Percentiles rank a stretch among this genome's conserved stretches.
Evolutionary conservation across 2,113 vertebrate genomes (phyloP).

Genomic region (Centropus unirufus): DNA sequence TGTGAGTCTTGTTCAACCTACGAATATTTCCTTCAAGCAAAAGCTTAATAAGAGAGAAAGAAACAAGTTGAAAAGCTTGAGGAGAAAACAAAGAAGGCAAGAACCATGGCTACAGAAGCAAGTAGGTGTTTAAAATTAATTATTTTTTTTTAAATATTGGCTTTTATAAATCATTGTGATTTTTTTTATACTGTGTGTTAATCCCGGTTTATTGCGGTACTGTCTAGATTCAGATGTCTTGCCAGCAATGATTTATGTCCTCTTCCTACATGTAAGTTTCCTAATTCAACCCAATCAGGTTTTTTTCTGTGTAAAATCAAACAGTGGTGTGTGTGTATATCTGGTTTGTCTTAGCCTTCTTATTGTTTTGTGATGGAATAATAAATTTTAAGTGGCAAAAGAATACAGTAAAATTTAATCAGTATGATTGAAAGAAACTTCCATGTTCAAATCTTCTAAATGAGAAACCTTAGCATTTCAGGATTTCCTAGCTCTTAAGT

Average conservation of each 20-base stretch:
- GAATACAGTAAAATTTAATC: background rate
- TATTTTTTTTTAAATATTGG: background rate
- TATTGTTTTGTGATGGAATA: background rate
- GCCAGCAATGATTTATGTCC: background rate
- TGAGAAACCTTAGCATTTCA: background rate
- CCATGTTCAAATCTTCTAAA: background rate
- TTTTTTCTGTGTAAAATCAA: background rate
- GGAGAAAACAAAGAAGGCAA: slow-evolving; percentile 81
- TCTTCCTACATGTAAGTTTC: background rate
- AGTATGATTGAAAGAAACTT: background rate
- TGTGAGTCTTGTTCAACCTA: slow-evolving; percentile 34
- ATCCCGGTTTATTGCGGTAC: background rate
- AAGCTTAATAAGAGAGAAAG: slow-evolving; percentile 82
- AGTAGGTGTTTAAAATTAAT: slow-evolving; percentile 56
- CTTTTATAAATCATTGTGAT: background rate
- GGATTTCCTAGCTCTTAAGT: background rate
- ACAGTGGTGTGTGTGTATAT: background rate
- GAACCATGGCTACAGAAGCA: slow-evolving; percentile 82
- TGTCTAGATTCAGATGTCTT: background rate
- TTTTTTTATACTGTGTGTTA: background rate
- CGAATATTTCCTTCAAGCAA: slow-evolving; percentile 48
- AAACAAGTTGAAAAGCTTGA: slow-evolving; percentile 82
- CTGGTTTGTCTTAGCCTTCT: background rate
- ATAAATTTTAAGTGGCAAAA: background rate
- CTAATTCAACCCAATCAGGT: rapidly evolving